Base-by-base conservation (phyloP, 37 sponge, comb jelly and placozoan genomes). In the Diacarnus erythraeanus region DNA sequence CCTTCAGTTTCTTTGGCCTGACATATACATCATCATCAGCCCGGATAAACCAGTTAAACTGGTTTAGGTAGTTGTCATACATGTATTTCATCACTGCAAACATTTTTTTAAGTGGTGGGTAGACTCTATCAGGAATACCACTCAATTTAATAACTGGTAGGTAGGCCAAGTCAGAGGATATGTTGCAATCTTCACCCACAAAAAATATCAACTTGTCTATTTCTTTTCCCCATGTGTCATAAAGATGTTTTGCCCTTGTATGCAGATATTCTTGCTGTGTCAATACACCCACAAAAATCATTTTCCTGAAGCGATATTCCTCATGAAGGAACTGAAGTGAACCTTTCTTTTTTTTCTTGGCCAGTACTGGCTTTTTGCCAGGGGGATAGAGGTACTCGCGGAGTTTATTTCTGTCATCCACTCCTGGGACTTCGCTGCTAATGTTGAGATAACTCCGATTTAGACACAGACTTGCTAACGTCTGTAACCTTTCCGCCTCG, bases 21-120 rank as follows among this genome's bases (percentile, higher is more conserved):
- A 86, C 57, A 60, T 86, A 93, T 31, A 86, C 40, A 27, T 89
- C 90, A 43, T 85, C 87, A 35, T 85, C 90, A 0, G 83, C 94
- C 42, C 86, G 63, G 79, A 93, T 61, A 78, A 93, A 93, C 94
- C 94, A 93, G 59, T 89, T 75, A 63, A 69, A 93, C 15, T 77
- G 74, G 43, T 89, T 64, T 15, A 77, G 60, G 77, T 74, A 79
- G 59, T 93, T 42, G 9, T 89, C 77, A 47, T 86, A 79, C 78
- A 93, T 85, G 75, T 93, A 80, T 33, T 78, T 86, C 47, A 93
- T 40, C 78, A 85, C 76, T 22, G 65, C 86, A 77, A 92, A 92
- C 29, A 74, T 27, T 77, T 85, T 85, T 51, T 63, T 85, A 39
- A 72, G 39, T 6, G 89, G 89, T 25, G 89, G 89, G 64, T 87